phyloP scores from a whole-genome alignment of 64 coral and sea anemone genomes.

The Actinia tenebrosa region DNA sequence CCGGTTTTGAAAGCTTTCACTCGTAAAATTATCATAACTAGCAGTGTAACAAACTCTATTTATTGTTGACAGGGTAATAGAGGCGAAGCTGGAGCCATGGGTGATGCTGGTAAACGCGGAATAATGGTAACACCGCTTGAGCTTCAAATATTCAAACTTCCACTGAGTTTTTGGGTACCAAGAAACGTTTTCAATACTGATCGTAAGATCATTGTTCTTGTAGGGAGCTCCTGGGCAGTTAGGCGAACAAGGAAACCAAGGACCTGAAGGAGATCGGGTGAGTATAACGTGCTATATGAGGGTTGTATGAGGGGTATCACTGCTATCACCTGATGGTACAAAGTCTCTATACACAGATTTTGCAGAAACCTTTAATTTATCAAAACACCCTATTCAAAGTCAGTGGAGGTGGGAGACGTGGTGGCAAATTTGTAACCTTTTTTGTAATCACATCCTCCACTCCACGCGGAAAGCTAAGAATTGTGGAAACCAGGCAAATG shows the following conservation, averaged over 20 bases:
- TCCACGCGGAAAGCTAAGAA: too few species aligned
- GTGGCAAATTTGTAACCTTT: too few species aligned
- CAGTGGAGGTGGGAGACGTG: too few species aligned
- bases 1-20: too few species aligned
- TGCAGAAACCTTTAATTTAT: too few species aligned
- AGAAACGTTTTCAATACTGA: background rate
- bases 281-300: background rate
- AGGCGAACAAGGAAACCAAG: slow-evolving; percentile 5
- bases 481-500: too few species aligned
- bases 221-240: slow-evolving; percentile 15
- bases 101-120: slow-evolving; percentile 8
- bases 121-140: background rate
- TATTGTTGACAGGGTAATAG: background rate
- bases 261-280: background rate
- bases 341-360: too few species aligned
- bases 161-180: background rate
- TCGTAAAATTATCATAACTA: background rate
- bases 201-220: background rate
- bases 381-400: too few species aligned
- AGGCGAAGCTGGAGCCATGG: slow-evolving; percentile 4
- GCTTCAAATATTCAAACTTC: background rate
- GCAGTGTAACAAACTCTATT: background rate
- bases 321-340: too few species aligned
- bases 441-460: too few species aligned
- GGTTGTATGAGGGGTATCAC: too few species aligned